These are phyloP conservation scores for Thamnophis sirtalis DNA, from an alignment of 2,113 vertebrate genomes.

Conservation along the genomic window DNA sequence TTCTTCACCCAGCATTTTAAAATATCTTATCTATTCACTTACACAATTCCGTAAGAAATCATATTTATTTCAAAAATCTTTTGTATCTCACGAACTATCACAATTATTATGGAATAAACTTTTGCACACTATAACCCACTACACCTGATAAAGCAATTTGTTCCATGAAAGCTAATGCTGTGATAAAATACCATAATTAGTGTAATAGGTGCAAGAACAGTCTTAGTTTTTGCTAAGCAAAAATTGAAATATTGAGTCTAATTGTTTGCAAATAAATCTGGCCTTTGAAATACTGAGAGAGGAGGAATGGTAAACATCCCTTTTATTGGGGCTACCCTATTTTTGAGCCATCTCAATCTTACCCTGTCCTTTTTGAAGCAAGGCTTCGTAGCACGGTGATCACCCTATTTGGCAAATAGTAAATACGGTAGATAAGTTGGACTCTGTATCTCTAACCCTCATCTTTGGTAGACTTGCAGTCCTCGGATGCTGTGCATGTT, in stretches of 20 bases:
- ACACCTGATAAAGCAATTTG: neutral
- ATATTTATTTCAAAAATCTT: neutral
- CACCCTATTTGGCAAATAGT: neutral
- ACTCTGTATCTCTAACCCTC: neutral
- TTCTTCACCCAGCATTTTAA: slow-evolving; percentile 9
- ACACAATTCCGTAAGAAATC: neutral
- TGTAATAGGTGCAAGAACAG: neutral
- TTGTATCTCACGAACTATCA: neutral
- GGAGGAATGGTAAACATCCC: neutral
- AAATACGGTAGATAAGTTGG: neutral
- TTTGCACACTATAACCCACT: neutral
- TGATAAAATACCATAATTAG: neutral
- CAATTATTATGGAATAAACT: neutral
- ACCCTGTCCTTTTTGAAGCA: neutral
- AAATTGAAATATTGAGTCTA: neutral
- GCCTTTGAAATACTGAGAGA: neutral
- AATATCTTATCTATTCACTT: neutral
- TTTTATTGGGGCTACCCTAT: neutral
- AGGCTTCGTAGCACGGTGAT: neutral
- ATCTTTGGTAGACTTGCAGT: neutral
- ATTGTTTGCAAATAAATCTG: neutral
- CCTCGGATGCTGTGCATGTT: neutral
- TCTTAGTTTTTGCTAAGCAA: neutral
- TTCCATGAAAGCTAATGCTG: neutral
- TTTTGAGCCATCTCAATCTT: neutral